Conservation (phyloP, 1,140 invertebrate genomes). For the Sweltsa coloradensis region DNA sequence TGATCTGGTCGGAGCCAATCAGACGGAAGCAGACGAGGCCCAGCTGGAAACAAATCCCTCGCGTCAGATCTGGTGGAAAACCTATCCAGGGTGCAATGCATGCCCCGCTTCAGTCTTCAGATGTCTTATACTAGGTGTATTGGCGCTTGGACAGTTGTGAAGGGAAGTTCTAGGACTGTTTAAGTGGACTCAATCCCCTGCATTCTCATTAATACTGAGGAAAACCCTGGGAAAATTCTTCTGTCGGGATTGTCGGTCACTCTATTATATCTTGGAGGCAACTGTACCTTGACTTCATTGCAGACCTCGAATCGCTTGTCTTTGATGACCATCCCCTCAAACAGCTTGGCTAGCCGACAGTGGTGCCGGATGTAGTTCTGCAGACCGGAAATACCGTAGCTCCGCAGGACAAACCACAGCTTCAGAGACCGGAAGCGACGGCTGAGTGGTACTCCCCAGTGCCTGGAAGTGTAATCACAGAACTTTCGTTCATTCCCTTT, state of each 20-base stretch:
- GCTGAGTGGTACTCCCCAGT: conserved; percentile 96
- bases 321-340: conserved; percentile 70
- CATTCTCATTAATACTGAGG: too few relatives aligned
- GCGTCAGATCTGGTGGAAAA: too few relatives aligned
- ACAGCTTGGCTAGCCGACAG: conserved; percentile 83
- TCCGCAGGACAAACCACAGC: conserved; percentile 93
- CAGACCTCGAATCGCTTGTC: conserved; percentile 90
- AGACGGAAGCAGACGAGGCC: conserved; percentile 76
- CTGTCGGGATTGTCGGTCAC: too few relatives aligned
- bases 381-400: conserved; percentile 86
- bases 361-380: conserved; percentile 89
- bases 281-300: conserved; percentile 84
- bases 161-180: too few relatives aligned
- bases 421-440: conserved; percentile 87
- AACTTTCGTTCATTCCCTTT: too few relatives aligned
- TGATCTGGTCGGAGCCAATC: conserved; percentile 76
- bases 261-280: too few relatives aligned
- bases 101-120: too few relatives aligned
- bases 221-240: too few relatives aligned
- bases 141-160: too few relatives aligned
- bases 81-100: too few relatives aligned
- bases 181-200: too few relatives aligned
- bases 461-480: conserved; percentile 37
- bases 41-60: conserved; percentile 45
- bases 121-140: too few relatives aligned